Evolutionary conservation across 1,140 invertebrate species (phyloP).

Genomic region (Parasteatoda tepidariorum): DNA sequence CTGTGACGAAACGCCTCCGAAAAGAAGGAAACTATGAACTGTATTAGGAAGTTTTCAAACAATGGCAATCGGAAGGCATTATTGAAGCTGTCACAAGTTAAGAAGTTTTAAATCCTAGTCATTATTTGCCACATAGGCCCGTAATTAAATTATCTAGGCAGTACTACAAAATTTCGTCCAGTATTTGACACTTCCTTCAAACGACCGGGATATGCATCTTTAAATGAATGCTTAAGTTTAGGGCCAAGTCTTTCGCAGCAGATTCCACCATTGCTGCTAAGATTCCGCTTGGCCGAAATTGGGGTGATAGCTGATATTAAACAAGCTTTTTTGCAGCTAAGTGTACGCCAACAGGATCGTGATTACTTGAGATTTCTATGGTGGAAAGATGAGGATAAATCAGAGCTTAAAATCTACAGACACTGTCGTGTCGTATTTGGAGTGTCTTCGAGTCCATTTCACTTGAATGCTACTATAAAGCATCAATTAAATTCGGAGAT

Average conservation of each 20-base stretch:
- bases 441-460: neutral
- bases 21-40: neutral
- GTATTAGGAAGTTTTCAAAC: neutral
- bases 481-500: neutral
- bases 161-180: neutral
- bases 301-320: constrained; percentile 7
- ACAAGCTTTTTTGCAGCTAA: constrained; percentile 8
- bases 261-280: neutral
- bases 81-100: neutral
- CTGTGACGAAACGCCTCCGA: neutral
- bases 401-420: neutral
- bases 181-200: neutral
- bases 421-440: neutral
- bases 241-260: neutral
- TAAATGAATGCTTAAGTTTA: constrained; percentile 14
- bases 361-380: neutral
- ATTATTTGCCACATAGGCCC: neutral
- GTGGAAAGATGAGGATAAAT: neutral
- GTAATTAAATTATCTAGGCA: neutral
- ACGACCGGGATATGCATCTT: neutral
- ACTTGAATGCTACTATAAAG: neutral
- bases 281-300: neutral
- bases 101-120: neutral
- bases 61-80: neutral
- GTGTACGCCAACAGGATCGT: neutral